These are phyloP conservation scores for Gonioctena quinquepunctata DNA, from an alignment of 1,140 invertebrate species.

Conservation along the genomic window DNA sequence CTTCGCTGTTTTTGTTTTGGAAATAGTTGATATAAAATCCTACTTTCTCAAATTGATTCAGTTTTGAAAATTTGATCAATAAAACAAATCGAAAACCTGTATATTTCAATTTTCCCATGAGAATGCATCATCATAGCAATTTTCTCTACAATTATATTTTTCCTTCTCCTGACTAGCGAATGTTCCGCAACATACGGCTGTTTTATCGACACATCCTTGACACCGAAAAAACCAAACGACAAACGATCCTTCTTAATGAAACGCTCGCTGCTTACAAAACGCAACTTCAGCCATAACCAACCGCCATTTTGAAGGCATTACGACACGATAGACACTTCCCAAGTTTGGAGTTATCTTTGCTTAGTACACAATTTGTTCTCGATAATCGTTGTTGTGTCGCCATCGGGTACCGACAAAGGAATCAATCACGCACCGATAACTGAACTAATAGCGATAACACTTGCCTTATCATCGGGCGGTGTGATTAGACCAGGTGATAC, in stretches of 20 bases:
- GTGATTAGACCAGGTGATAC: slow-evolving; percentile 33
- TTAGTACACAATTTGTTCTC: slow-evolving; percentile 37
- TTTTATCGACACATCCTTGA: not conserved
- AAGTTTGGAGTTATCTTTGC: slow-evolving; percentile 23
- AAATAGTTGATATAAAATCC: too few relatives aligned
- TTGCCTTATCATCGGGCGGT: slow-evolving; percentile 33
- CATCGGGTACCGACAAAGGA: slow-evolving; percentile 41
- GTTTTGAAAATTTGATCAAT: too few relatives aligned
- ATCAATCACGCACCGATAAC: slow-evolving; percentile 38
- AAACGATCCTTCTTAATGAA: not conserved
- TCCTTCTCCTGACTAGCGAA: too few relatives aligned
- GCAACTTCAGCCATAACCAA: not conserved
- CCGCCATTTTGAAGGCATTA: slow-evolving; percentile 23
- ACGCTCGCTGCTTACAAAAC: not conserved
- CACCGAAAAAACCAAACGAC: not conserved
- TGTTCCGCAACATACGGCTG: not conserved
- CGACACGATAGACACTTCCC: not conserved
- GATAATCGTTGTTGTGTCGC: slow-evolving; percentile 38
- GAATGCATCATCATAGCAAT: too few relatives aligned
- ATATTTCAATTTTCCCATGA: too few relatives aligned
- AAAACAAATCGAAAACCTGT: too few relatives aligned
- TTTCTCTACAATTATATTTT: too few relatives aligned
- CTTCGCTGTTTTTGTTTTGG: too few relatives aligned
- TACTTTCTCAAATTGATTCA: too few relatives aligned
- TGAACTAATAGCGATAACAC: slow-evolving; percentile 36